Evolutionary conservation across 2,797 vertebrate genomes (phyloP).

Genomic region (Pangasius krempfi): DNA sequence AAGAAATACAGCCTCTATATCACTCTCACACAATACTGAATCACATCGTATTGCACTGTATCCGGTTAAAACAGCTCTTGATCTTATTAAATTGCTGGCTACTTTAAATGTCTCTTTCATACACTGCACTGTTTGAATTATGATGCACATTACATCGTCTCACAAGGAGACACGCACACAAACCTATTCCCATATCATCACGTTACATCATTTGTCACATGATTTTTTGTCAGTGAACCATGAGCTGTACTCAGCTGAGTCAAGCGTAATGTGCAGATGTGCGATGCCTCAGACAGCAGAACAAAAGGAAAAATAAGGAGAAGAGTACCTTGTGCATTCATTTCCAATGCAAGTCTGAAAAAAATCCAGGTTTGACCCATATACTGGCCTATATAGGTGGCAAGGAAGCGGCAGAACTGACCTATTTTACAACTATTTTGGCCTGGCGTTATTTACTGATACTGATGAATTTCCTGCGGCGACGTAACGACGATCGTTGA

Average conservation of each 20-base stretch:
- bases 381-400: slow-evolving; percentile 13
- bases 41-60: not conserved
- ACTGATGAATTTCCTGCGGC: not conserved
- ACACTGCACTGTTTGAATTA: not conserved
- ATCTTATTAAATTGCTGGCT: not conserved
- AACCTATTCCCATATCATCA: not conserved
- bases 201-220: not conserved
- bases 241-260: not conserved
- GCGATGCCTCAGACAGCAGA: not conserved
- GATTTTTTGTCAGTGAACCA: not conserved
- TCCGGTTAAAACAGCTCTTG: not conserved
- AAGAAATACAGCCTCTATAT: not conserved
- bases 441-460: not conserved
- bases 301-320: not conserved
- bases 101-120: not conserved
- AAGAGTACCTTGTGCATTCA: not conserved
- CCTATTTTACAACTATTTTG: slow-evolving; percentile 1
- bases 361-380: slow-evolving; percentile 13
- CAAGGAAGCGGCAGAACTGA: not conserved
- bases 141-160: not conserved
- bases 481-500: not conserved
- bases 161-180: not conserved
- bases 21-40: not conserved
- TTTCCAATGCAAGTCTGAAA: not conserved
- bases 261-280: not conserved